A percentile compares a stretch with the other conserved stretches of the same genome.
These are phyloP conservation scores for Eupsittula cactorum DNA, from an alignment of 2,113 vertebrate genomes.

Conservation along the genomic window DNA sequence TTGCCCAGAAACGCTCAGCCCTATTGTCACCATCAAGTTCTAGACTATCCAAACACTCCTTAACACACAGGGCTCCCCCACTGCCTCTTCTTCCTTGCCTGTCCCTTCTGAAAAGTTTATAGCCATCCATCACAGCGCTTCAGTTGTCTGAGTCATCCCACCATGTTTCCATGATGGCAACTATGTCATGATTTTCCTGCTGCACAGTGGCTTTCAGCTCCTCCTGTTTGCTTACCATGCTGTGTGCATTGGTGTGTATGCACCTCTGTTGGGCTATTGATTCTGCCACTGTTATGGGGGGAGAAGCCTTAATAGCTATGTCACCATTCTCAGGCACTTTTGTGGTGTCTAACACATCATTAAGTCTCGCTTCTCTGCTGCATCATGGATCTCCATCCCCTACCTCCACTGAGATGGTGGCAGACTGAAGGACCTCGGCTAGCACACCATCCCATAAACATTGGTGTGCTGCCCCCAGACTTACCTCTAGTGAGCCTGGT, in stretches of 20 bases:
- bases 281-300: not conserved
- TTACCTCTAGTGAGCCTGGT: not conserved
- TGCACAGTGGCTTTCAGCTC: not conserved
- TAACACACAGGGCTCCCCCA: not conserved
- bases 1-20: not conserved
- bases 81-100: not conserved
- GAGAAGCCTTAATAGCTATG: not conserved
- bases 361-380: not conserved
- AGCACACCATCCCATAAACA: not conserved
- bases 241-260: not conserved
- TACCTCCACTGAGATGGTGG: not conserved
- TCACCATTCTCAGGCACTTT: not conserved
- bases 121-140: not conserved
- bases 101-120: not conserved
- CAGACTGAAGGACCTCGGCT: not conserved
- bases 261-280: not conserved
- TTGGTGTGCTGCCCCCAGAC: not conserved
- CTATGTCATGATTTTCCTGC: not conserved
- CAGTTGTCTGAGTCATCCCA: not conserved
- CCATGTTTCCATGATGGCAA: not conserved
- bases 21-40: not conserved
- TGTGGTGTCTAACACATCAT: not conserved
- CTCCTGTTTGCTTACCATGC: not conserved
- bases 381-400: not conserved
- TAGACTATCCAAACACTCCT: not conserved